Conservation (phyloP, 2,797 vertebrate species). For the Micrastur ruficollis region DNA sequence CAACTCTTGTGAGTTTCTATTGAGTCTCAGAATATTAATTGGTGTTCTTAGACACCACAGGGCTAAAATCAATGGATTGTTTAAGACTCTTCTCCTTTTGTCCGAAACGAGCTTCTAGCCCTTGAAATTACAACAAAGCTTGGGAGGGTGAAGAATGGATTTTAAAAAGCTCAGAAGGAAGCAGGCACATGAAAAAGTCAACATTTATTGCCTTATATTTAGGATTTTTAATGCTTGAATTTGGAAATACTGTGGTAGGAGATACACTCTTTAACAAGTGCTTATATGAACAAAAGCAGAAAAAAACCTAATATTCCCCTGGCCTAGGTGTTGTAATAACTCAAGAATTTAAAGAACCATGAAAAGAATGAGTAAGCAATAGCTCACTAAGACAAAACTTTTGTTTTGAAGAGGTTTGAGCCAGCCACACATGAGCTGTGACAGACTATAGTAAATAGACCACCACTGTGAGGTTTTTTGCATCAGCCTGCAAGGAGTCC, state of each 20-base stretch:
- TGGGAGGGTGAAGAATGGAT: background rate
- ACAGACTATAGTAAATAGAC: background rate
- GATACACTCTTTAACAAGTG: background rate
- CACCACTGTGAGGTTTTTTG: background rate
- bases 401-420: background rate
- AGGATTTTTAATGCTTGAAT: background rate
- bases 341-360: background rate
- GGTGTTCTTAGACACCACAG: background rate
- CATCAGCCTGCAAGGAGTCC: background rate
- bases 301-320: background rate
- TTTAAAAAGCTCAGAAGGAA: background rate
- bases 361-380: background rate
- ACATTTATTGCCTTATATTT: background rate
- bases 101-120: background rate
- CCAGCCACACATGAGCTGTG: background rate
- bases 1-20: background rate
- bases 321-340: background rate
- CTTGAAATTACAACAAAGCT: background rate
- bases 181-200: background rate
- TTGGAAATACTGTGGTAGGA: background rate
- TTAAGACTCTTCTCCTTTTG: background rate
- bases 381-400: background rate
- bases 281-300: background rate
- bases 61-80: background rate
- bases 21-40: conserved; percentile 4